Conservation (phyloP, 2,888 invertebrate species). For the Mantis religiosa region DNA sequence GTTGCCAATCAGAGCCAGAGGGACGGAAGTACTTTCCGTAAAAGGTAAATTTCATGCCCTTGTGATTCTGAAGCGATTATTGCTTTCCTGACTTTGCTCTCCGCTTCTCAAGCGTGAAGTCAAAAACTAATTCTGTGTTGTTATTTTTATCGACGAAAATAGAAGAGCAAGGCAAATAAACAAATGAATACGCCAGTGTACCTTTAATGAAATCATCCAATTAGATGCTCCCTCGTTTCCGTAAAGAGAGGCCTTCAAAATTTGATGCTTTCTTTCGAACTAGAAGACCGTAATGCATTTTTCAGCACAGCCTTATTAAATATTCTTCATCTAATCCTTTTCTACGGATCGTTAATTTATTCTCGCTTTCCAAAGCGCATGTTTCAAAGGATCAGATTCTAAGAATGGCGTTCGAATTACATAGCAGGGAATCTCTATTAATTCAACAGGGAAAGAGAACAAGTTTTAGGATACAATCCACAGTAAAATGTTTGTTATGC, state of each 20-base stretch:
- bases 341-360: neutral
- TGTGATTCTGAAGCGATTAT: neutral
- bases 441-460: no score
- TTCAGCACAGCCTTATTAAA: neutral
- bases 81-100: neutral
- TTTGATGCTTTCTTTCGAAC: neutral
- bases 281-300: neutral
- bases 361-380: neutral
- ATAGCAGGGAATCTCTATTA: no score
- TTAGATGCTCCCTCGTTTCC: neutral
- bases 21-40: neutral
- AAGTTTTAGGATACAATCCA: no score
- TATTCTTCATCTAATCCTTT: neutral
- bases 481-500: no score
- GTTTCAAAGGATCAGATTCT: neutral
- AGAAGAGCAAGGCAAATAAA: neutral
- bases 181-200: neutral
- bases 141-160: neutral
- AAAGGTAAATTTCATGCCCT: neutral
- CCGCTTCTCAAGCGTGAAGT: neutral
- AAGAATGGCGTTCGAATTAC: neutral
- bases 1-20: neutral
- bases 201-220: neutral
- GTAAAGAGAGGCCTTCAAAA: neutral
- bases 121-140: neutral